phyloP scores from a whole-genome alignment of 1,140 invertebrate genomes.

The Antheraea mylitta region DNA sequence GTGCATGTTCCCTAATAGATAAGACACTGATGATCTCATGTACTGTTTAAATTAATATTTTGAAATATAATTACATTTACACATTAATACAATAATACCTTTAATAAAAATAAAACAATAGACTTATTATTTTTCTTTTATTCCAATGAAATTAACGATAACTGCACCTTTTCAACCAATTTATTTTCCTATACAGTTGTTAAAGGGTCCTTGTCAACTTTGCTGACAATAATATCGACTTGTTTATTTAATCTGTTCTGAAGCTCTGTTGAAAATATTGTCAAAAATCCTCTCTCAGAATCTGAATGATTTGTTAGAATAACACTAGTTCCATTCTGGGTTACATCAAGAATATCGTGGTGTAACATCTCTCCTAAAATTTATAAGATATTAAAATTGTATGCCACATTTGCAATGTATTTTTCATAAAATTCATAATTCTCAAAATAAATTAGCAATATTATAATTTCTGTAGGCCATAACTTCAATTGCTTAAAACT shows the following conservation, averaged over 20 bases:
- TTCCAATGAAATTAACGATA: neutral
- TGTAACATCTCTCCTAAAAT: slow-evolving; percentile 94
- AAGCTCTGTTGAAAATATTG: slow-evolving; percentile 79
- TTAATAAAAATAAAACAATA: slow-evolving; percentile 12
- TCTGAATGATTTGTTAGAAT: slow-evolving; percentile 97
- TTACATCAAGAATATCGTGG: slow-evolving; percentile 95
- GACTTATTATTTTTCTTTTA: slow-evolving; percentile 8
- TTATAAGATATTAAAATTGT: neutral
- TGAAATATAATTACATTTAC: neutral
- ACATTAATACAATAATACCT: slow-evolving; percentile 7
- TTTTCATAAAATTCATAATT: too few species aligned
- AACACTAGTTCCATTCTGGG: slow-evolving; percentile 87
- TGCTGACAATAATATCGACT: slow-evolving; percentile 85
- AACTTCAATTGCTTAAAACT: too few species aligned
- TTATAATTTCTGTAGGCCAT: too few species aligned
- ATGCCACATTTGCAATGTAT: too few species aligned
- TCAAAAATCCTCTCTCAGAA: slow-evolving; percentile 94
- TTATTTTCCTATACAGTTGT: slow-evolving; percentile 67
- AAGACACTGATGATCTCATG: slow-evolving; percentile 47
- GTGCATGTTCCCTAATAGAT: slow-evolving; percentile 23
- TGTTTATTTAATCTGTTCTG: slow-evolving; percentile 74
- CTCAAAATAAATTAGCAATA: too few species aligned
- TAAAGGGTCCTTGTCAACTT: slow-evolving; percentile 86
- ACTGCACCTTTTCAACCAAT: neutral
- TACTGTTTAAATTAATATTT: neutral